Evolutionary conservation across 2,113 vertebrate species (phyloP), one percentile per base, ranked within the genome.

Genomic region (Phalacrocorax brasilianus): DNA sequence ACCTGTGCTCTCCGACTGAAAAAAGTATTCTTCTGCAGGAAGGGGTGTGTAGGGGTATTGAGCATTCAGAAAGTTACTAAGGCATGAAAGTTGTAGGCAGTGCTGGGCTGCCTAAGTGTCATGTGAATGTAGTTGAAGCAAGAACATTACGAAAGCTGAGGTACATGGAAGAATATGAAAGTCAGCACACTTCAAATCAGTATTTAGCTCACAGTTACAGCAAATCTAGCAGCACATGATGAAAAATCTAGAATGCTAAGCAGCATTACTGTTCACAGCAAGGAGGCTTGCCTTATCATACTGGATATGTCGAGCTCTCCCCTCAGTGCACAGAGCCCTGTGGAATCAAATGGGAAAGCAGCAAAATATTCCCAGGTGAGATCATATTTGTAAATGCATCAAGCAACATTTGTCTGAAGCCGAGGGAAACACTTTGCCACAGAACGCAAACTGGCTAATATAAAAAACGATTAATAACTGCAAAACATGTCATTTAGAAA

Each of bases 201-300:
- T 50, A 86, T 91, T 95, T 92, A 92, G 53, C 63, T 93, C 92
- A 93, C 47, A 45, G 49, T 80, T 86, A 62, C 59, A 93, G 9
- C 79, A 78, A 93, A 91, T 88, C 83, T 81, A 88, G 76, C 72
- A 77, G 88, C 68, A 70, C 30, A 21, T 72, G 89, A 74, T 4
- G 8, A 59, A 96, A 91, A 89, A 89, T 77, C 56, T 88, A 76
- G 68, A 91, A 92, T 79, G 66, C 74, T 87, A 91, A 53, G 38
- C 55, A 94, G 59, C 28, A 30, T 89, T 79, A 85, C 78, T 53
- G 58, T 78, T 94, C 77, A 70, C 58, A 49, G 58, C 21, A 68
- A 62, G 30, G 66, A 94, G 32, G n/a, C 38, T 65, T 85, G 87
- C 59, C 26, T 75, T 62, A 40, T 70, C n/a, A 32, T 79, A 68